Conservation (phyloP, 2,113 vertebrate genomes). For the Syrmaticus mikado region DNA sequence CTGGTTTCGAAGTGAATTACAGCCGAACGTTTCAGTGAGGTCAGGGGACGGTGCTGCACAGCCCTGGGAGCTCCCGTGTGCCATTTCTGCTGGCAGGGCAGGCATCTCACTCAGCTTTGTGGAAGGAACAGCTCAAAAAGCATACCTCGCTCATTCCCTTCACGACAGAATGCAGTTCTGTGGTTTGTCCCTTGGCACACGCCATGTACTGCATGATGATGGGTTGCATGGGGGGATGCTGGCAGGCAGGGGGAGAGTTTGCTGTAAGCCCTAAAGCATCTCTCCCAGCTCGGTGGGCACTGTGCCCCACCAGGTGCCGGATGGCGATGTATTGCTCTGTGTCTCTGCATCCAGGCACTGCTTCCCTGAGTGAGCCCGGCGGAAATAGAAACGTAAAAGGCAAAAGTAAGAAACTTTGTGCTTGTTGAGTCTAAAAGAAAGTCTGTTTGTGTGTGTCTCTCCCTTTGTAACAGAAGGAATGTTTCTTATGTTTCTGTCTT, state of each 20-base stretch:
- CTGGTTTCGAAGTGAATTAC: slow-evolving; percentile 83
- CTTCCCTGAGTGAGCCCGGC: neutral
- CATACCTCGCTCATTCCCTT: neutral
- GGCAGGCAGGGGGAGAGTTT: neutral
- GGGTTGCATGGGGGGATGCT: neutral
- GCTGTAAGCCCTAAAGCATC: neutral
- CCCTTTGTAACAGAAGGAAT: slow-evolving; percentile 88
- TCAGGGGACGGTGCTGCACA: slow-evolving; percentile 1
- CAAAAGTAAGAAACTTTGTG: slow-evolving; percentile 80
- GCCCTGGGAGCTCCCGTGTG: neutral
- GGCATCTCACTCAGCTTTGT: neutral
- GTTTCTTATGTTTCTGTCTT: slow-evolving; percentile 88
- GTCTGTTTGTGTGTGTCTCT: slow-evolving; percentile 83
- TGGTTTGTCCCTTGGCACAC: neutral
- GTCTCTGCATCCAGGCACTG: neutral
- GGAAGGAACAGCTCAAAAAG: neutral
- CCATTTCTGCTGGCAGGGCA: neutral
- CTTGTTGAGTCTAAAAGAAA: slow-evolving; percentile 83
- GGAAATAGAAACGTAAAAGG: slow-evolving; percentile 71
- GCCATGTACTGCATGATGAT: neutral
- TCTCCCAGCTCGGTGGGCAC: neutral
- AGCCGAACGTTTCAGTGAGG: slow-evolving; percentile 66
- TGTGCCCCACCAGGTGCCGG: neutral
- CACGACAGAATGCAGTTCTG: neutral
- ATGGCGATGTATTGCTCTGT: neutral